Evolutionary conservation across 92 coral and sea anemone species (phyloP).

Genomic region (Parazoanthus atlanticus): DNA sequence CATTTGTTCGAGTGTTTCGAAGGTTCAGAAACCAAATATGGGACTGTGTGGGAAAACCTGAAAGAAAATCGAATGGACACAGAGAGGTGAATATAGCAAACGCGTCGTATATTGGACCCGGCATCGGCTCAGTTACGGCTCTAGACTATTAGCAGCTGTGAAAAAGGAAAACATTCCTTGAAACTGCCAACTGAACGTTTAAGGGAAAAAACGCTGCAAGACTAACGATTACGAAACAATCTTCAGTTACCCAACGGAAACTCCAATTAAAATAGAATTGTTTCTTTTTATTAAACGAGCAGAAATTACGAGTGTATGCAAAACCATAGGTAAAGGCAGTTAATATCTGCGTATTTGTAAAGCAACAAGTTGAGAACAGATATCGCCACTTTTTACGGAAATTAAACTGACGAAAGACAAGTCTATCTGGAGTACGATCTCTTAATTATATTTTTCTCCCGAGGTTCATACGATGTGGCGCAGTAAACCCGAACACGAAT

Average conservation of each 20-base stretch:
- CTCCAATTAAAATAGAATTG: neutral
- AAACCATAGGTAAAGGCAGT: neutral
- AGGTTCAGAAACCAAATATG: constrained; percentile 23
- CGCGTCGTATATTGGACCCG: constrained; percentile 22
- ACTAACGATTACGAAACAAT: neutral
- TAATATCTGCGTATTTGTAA: neutral
- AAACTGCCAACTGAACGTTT: neutral
- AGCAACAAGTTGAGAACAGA: neutral
- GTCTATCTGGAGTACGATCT: neutral
- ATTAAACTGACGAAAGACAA: neutral
- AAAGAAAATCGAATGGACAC: constrained; percentile 27
- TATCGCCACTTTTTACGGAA: neutral
- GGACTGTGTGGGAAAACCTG: constrained; percentile 32
- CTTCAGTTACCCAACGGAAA: neutral
- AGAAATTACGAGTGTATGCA: neutral
- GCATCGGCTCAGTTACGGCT: constrained; percentile 30
- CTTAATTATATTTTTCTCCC: neutral
- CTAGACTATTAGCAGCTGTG: constrained; percentile 3
- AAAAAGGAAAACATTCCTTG: neutral
- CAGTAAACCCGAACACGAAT: neutral
- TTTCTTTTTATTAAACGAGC: neutral
- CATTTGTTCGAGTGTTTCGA: constrained; percentile 70
- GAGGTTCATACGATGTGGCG: neutral
- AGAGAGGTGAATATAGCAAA: constrained; percentile 14
- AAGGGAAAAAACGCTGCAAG: neutral